Conservation (phyloP, 92 coral and sea anemone genomes). For the Chrysogorgia sp. region DNA sequence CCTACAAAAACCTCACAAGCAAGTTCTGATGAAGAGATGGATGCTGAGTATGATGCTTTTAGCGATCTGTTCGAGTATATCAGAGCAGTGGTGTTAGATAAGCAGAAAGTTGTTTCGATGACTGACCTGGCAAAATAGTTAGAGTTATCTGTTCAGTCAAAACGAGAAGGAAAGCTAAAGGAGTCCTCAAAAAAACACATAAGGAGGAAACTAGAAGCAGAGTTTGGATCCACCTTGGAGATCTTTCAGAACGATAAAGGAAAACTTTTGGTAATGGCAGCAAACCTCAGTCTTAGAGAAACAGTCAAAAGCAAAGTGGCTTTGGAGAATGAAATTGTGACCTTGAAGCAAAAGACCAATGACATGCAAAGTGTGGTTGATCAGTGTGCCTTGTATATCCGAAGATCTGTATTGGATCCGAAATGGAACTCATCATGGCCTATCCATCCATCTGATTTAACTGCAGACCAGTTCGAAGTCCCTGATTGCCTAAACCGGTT, state of each 20-base stretch:
- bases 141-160: constrained; percentile 26
- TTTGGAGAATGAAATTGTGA: constrained; percentile 42
- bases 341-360: background rate
- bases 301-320: constrained; percentile 7
- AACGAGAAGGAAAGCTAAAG: constrained; percentile 24
- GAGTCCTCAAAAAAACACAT: constrained; percentile 49
- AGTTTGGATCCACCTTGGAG: constrained; percentile 46
- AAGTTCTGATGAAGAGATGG: constrained; percentile 22
- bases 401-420: constrained; percentile 4
- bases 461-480: constrained; percentile 27
- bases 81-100: constrained; percentile 22
- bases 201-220: constrained; percentile 48
- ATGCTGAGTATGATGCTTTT: constrained; percentile 38
- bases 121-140: constrained; percentile 42
- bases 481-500: constrained; percentile 50
- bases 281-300: constrained; percentile 22
- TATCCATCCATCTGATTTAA: constrained; percentile 49
- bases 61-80: constrained; percentile 39
- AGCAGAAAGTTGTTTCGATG: constrained; percentile 36
- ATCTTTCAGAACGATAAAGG: constrained; percentile 61
- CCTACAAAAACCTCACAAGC: constrained; percentile 8
- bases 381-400: background rate
- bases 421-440: constrained; percentile 46
- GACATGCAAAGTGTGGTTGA: background rate
- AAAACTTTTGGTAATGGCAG: constrained; percentile 54